phyloP scores from a whole-genome alignment of 1,140 invertebrate genomes.

The Venturia canescens region DNA sequence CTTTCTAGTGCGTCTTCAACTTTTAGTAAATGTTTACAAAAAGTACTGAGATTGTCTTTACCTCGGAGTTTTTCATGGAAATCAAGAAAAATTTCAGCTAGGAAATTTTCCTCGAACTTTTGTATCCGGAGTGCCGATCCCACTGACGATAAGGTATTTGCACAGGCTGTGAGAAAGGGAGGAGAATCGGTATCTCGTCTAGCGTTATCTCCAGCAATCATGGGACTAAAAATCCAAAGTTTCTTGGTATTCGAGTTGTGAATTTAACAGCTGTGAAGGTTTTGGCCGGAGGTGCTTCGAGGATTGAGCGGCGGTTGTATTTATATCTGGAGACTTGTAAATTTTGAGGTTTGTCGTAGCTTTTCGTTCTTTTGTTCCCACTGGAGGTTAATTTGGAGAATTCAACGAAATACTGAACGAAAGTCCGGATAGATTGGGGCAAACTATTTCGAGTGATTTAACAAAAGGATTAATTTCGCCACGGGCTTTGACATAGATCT shows the following conservation, averaged over 20 bases:
- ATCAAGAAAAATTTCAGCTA: background rate
- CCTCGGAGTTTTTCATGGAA: background rate
- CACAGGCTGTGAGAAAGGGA: background rate
- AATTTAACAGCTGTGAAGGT: background rate
- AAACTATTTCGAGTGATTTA: constrained; percentile 64
- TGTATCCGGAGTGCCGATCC: background rate
- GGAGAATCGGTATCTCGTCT: background rate
- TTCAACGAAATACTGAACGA: background rate
- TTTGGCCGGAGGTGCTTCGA: background rate
- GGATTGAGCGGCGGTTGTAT: background rate
- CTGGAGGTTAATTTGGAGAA: background rate
- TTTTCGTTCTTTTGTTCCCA: constrained; percentile 3
- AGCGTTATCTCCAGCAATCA: background rate
- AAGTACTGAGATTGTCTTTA: background rate
- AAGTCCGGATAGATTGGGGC: background rate
- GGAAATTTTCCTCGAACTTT: background rate
- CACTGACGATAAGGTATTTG: background rate
- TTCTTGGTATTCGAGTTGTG: no score
- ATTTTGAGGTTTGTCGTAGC: constrained; percentile 16
- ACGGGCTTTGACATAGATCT: constrained; percentile 65
- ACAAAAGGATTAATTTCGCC: constrained; percentile 63
- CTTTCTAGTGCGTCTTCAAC: no score
- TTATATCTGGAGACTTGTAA: constrained; percentile 13
- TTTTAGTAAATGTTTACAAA: no score
- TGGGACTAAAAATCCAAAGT: background rate